Conservation (phyloP, 2,113 vertebrate species). For the Elanoides forficatus region DNA sequence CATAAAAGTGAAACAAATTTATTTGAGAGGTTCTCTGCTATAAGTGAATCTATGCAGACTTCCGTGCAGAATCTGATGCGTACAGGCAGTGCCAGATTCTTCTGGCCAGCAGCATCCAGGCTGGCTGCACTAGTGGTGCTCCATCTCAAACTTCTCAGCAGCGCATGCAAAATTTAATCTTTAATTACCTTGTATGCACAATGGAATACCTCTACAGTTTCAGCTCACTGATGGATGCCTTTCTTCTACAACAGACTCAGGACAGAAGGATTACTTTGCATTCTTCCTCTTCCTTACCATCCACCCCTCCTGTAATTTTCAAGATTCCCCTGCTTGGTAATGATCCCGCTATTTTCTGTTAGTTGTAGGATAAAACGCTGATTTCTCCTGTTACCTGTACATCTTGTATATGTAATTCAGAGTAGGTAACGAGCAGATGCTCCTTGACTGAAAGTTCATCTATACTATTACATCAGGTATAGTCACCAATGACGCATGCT, state of each 20-base stretch:
- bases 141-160: neutral
- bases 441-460: neutral
- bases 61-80: fast-evolving
- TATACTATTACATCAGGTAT: neutral
- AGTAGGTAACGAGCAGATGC: neutral
- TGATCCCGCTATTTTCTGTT: neutral
- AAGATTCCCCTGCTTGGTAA: neutral
- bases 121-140: neutral
- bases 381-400: neutral
- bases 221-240: neutral
- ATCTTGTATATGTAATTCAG: neutral
- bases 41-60: neutral
- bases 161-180: fast-evolving
- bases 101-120: neutral
- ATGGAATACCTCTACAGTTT: neutral
- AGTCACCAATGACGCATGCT: neutral
- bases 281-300: neutral
- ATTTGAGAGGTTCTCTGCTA: neutral
- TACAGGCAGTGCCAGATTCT: neutral
- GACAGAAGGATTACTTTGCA: neutral
- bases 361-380: neutral
- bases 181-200: neutral
- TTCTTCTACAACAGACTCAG: neutral
- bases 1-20: neutral
- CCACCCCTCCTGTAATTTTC: neutral